A percentile compares a stretch with the other conserved stretches of the same genome.
phyloP scores from a whole-genome alignment of 2,113 vertebrate species.

The Urocitellus parryii region DNA sequence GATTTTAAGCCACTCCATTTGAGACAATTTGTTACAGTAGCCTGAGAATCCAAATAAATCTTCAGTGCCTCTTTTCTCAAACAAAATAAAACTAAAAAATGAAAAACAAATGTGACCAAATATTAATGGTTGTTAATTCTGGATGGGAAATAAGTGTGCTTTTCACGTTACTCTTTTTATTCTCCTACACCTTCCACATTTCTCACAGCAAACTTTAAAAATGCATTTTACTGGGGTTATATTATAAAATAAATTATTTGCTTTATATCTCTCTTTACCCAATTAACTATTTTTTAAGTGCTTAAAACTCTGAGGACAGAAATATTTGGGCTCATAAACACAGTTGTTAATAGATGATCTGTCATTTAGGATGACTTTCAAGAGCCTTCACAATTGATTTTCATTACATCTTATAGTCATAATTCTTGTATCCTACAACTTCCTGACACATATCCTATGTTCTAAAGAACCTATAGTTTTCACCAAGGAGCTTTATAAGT shows the following conservation, averaged over 20 bases:
- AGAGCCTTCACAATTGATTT: background rate
- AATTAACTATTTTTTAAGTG: background rate
- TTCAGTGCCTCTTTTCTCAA: background rate
- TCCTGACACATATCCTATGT: background rate
- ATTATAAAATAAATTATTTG: background rate
- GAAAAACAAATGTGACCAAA: constrained; percentile 23
- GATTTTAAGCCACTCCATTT: background rate
- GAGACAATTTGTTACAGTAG: background rate
- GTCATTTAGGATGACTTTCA: background rate
- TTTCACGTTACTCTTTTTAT: background rate
- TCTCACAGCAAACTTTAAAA: constrained; percentile 12
- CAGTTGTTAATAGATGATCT: background rate
- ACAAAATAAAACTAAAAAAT: background rate
- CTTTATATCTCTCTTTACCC: background rate
- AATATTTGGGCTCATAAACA: background rate
- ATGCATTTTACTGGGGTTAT: background rate
- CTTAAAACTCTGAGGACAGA: background rate
- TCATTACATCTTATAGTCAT: background rate
- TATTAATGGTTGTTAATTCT: background rate
- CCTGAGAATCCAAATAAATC: background rate
- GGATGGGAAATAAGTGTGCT: background rate
- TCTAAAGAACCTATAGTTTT: background rate
- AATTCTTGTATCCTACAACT: background rate
- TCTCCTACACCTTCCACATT: background rate
- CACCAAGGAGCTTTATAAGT: background rate